A percentile compares a stretch with the other conserved stretches of the same genome.
These are phyloP conservation scores for Tiliacea citrago DNA, from an alignment of 2,888 invertebrate genomes.

Conservation along the genomic window DNA sequence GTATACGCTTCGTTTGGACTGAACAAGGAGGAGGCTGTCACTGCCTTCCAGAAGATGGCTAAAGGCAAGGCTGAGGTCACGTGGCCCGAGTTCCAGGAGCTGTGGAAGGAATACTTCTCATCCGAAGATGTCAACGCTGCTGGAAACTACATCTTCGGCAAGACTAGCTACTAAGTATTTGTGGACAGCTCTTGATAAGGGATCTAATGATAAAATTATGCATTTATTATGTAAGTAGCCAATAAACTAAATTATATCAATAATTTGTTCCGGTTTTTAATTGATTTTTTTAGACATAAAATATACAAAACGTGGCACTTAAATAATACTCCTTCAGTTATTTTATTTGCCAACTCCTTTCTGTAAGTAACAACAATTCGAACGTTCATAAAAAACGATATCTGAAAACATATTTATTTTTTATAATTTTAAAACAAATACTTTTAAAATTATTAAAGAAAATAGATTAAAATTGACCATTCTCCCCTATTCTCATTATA, in stretches of 20 bases:
- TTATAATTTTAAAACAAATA: no score
- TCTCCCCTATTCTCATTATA: no score
- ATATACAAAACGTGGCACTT: no score
- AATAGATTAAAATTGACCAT: no score
- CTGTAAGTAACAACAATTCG: background rate
- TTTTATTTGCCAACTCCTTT: background rate
- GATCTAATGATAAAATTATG: slow-evolving; percentile 38
- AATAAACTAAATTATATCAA: slow-evolving; percentile 47
- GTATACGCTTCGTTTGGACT: slow-evolving; percentile 95
- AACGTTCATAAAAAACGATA: no score
- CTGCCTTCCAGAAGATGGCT: slow-evolving; percentile 95
- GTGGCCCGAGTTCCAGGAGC: slow-evolving; percentile 93
- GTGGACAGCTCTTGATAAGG: slow-evolving; percentile 17
- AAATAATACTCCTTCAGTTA: no score
- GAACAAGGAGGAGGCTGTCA: slow-evolving; percentile 92
- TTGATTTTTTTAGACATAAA: no score
- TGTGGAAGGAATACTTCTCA: slow-evolving; percentile 94
- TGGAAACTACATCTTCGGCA: slow-evolving; percentile 94
- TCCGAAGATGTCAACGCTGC: slow-evolving; percentile 88
- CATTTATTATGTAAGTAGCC: slow-evolving; percentile 60
- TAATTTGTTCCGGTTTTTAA: background rate
- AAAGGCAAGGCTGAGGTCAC: slow-evolving; percentile 93
- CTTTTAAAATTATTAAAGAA: no score
- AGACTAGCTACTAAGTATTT: slow-evolving; percentile 70
- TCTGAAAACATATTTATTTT: no score